Evolutionary conservation across 2,113 vertebrate species (phyloP), one percentile per base, ranked within the genome.

Genomic region (Craseonycteris thonglongyai): DNA sequence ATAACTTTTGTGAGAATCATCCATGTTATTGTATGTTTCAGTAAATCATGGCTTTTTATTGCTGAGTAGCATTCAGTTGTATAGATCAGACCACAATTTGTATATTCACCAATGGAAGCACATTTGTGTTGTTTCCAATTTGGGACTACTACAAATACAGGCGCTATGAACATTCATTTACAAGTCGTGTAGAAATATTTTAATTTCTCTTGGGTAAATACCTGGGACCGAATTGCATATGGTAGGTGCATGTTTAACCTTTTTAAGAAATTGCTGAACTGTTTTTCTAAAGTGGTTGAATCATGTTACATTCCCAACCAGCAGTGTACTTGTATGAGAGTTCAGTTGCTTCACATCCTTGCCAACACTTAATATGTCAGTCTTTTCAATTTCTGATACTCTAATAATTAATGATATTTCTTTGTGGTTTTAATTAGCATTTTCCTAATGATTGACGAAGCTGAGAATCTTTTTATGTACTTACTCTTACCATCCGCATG

Each of bases 401-500:
- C 54, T 92, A 51, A 49, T 51, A 33, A 13, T 21, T 30, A 58
- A 38, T 19, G 26, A 40, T 69, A 71, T 26, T 26, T 83, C 14
- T 30, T 0, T 87, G 19, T 71, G 51, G 1, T 76, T 83, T 90
- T 13, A 80, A 42, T 28, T 85, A 81, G 24, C 33, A 68, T 91
- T 88, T 94, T 85, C 47, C 87, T 91, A 79, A 51, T 40, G n/a
- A 91, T n/a, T 92, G 81, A 76, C n/a, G 26, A 88, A 68, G 63
- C 6, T 84, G 47, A 92, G 21, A 24, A 47, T 63, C 74, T 85
- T 74, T 54, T 49, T 51, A 65, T 12, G 9, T 78, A 28, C 71
- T 95, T 22, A 58, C 16, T 38, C 82, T n/a, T n/a, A 26, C 56
- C 35, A 54, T 81, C 38, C 30, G 51, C 8, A 22, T 61, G 40